Evolutionary conservation across 2,797 vertebrate genomes (phyloP), one percentile per base, ranked within the genome.

Genomic region (Lutjanus campechanus): DNA sequence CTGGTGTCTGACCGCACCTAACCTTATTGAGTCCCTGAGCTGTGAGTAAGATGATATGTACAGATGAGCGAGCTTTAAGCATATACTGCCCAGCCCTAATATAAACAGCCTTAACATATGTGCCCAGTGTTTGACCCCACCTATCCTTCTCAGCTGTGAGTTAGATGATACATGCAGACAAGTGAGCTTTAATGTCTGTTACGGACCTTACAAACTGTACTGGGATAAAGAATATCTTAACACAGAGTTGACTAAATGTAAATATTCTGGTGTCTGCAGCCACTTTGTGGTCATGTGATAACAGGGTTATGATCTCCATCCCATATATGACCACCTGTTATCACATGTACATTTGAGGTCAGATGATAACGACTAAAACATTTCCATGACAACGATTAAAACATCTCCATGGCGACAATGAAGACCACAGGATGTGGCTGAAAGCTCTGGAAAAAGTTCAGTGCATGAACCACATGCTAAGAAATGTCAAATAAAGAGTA

Each of bases 201-300:
- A 19, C 6, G 54, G 61, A 72, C 17, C 11, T 62, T 60, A 19
- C 2, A 29, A 50, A 46, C 3, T 47, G 25, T 43, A 65, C n/a
- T 41, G 16, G 36, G 44, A 49, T 16, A 61, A 69, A 68, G n/a
- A 65, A 65, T 47, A 64, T 65, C 22, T 60, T 46, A 25, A 22
- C 41, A 43, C 12, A 46, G 46, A n/a, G 22, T 76, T 13, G 25
- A 25, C 49, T 41, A 47, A 16, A 49, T 55, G 13, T 66, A 68
- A 77, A 61, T 59, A 62, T 65, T n/a, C 15, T 22, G 12, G 56
- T 2, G 1, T 36, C 25, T 51, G 25, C 10, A 7, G 17, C 7
- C 15, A 67, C 22, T 55, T 51, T 63, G 49, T 7, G 19, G 11
- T 64, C 19, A 22, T 25, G 12, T 36, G 36, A 71, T 59, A 51